Base-by-base conservation (phyloP, 2,113 vertebrate species). In the Gila orcuttii region DNA sequence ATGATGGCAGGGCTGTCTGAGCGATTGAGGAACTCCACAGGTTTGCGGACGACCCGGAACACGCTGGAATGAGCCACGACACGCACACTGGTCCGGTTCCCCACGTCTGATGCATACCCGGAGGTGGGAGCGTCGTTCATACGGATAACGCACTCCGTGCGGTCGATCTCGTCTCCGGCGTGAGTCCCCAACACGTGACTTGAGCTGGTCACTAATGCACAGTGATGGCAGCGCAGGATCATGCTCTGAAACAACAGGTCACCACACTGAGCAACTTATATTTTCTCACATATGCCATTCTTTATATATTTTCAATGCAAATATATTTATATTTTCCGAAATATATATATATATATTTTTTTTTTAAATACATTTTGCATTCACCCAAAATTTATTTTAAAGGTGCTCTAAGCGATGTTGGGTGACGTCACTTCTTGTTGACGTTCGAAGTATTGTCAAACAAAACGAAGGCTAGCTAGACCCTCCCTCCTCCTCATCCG, bases 51-150 rank as follows among this genome's bases (percentile, higher is more conserved):
- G 85, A 99, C 96, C 0, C 96, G 94, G 93, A 96, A 97, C 31
- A 99, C 92, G 25, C 98, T 99, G 91, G 98, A 98, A 87, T 99
- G 98, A 28, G 98, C 98, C 6, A 99, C 96, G 13, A 99, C 96
- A 0, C 98, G 96, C 90, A 99, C 94, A 10, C 94, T 96, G 78
- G 97, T 99, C 87, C 96, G 96, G 87, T 96, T 96, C 66, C 98
- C 98, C 4, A 99, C 96, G 0, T 99, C 98, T 0, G 84, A 88
- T 0, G 94, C 95, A 2, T 95, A 99, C 55, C 96, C 95, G 0
- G 94, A 91, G 19, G 97, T 99, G 59, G 98, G 98, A 0, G 98
- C 98, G 0, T 99, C 97, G 0, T 99, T 99, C 98, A 99, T 99
- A 77, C 98, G 97, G 86, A 99, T 97, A 15, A 96, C 96, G 33